A percentile compares a stretch with the other conserved stretches of the same genome.
phyloP scores from a whole-genome alignment of 1,140 invertebrate species.

The Drosophila kikkawai region DNA sequence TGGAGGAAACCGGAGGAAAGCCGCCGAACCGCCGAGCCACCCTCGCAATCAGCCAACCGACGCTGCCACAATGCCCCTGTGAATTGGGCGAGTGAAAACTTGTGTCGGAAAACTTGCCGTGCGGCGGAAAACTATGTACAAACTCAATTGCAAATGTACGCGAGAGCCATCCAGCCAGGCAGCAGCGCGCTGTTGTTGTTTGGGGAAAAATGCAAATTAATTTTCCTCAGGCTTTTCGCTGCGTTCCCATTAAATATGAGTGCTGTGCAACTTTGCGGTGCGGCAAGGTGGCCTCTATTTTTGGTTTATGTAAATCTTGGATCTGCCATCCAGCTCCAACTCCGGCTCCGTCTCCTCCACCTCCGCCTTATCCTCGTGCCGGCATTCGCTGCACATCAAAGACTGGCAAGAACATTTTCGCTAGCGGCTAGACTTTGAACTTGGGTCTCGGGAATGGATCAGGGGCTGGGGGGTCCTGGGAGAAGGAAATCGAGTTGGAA shows the following conservation, averaged over 20 bases:
- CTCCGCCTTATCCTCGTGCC: not conserved
- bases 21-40: not conserved
- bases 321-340: constrained; percentile 7
- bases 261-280: constrained; percentile 19
- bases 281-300: constrained; percentile 25
- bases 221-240: constrained; percentile 54
- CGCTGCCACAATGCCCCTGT: constrained; percentile 43
- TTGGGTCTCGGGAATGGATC: constrained; percentile 22
- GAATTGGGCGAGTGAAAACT: constrained; percentile 61
- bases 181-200: constrained; percentile 22
- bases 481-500: constrained; percentile 17
- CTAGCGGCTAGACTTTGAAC: constrained; percentile 74
- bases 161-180: not conserved
- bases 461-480: constrained; percentile 24
- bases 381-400: constrained; percentile 65
- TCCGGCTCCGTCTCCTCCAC: not conserved
- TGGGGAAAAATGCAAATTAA: constrained; percentile 60
- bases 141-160: constrained; percentile 48
- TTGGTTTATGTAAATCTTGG: constrained; percentile 70
- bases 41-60: constrained; percentile 16
- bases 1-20: constrained; percentile 26
- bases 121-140: constrained; percentile 45
- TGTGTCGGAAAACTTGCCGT: constrained; percentile 46
- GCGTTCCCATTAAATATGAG: constrained; percentile 65
- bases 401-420: constrained; percentile 53